These are phyloP conservation scores for Euplagia quadripunctaria DNA, from an alignment of 2,888 invertebrate species.

Conservation along the genomic window DNA sequence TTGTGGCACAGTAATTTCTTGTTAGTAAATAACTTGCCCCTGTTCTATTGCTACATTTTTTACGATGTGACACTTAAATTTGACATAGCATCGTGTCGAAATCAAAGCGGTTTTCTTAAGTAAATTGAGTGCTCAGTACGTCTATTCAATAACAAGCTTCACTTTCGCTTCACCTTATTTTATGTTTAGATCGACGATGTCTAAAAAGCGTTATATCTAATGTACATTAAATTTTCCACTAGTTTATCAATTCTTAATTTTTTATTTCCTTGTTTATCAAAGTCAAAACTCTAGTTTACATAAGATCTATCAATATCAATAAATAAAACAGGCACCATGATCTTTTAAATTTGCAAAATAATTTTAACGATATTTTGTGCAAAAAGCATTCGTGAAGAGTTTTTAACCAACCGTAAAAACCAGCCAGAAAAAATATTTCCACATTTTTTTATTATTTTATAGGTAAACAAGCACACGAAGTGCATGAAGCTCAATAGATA, in stretches of 20 bases:
- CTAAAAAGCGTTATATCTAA: constrained; percentile 35
- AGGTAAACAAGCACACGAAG: no score
- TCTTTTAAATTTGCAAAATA: neutral
- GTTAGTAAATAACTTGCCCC: neutral
- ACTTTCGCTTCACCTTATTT: constrained; percentile 66
- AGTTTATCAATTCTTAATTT: constrained; percentile 46
- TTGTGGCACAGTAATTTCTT: neutral
- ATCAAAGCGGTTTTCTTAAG: neutral
- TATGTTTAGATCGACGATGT: constrained; percentile 49
- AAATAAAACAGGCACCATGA: neutral
- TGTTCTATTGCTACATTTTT: neutral
- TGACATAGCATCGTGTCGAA: neutral
- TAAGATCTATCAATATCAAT: constrained; percentile 34
- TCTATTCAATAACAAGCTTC: constrained; percentile 32
- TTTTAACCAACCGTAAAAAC: no score
- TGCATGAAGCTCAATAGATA: no score
- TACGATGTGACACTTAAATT: neutral
- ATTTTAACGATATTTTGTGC: neutral
- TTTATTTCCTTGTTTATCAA: constrained; percentile 68
- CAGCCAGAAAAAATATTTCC: no score
- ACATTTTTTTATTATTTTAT: no score
- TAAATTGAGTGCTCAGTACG: neutral
- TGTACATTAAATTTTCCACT: constrained; percentile 51
- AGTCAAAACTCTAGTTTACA: constrained; percentile 62
- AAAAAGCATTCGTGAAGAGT: no score